Conservation (phyloP, 2,113 vertebrate genomes). For the Periophthalmodon schlosseri region DNA sequence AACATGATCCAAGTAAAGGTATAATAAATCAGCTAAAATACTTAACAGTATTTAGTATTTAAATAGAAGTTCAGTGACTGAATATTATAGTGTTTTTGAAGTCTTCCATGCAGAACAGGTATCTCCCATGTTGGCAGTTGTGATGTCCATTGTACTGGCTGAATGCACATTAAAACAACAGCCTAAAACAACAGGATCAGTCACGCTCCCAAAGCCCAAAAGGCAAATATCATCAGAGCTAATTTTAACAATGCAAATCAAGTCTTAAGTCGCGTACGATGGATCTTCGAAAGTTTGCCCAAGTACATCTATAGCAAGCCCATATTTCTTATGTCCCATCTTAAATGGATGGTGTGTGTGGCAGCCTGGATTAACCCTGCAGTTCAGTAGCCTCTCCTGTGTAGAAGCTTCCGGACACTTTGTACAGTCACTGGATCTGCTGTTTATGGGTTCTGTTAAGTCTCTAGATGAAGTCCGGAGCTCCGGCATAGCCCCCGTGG, state of each 20-base stretch:
- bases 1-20: conserved; percentile 33
- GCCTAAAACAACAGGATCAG: conserved; percentile 38
- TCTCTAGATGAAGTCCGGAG: conserved; percentile 69
- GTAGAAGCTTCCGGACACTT: conserved; percentile 36
- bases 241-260: conserved; percentile 59
- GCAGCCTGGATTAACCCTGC: conserved; percentile 24
- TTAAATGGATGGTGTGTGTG: background rate
- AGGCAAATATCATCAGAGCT: conserved; percentile 58
- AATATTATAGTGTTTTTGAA: background rate
- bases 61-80: background rate
- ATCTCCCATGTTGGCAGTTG: conserved; percentile 57
- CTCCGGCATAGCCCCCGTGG: conserved; percentile 69
- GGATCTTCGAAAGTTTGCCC: background rate
- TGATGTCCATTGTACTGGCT: conserved; percentile 36
- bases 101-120: background rate
- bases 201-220: conserved; percentile 43
- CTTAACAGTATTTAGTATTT: no score
- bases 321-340: background rate
- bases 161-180: conserved; percentile 36
- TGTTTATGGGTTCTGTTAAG: conserved; percentile 75
- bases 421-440: conserved; percentile 58
- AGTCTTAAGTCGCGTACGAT: conserved; percentile 37
- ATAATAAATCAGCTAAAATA: background rate
- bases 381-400: conserved; percentile 33
- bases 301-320: no score